Conservation (phyloP, 2,888 invertebrate genomes). For the Brachyptera putata region DNA sequence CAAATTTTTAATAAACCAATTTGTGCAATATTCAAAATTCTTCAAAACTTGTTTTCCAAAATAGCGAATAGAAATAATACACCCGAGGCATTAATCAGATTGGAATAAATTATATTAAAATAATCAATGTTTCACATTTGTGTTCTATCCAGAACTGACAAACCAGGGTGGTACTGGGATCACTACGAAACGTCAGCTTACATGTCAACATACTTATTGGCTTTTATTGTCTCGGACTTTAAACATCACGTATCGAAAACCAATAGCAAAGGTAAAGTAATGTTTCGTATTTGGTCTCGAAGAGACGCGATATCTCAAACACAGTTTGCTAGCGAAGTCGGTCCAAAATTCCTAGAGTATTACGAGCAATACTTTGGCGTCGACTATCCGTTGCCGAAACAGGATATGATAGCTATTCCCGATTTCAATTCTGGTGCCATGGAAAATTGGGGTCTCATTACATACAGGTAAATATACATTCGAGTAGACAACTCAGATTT, state of each 20-base stretch:
- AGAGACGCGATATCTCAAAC: constrained; percentile 44
- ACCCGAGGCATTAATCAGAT: too few species aligned
- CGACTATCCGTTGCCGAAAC: constrained; percentile 54
- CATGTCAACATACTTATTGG: constrained; percentile 59
- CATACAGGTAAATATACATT: constrained; percentile 47
- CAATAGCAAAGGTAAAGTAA: too few species aligned
- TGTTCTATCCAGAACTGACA: constrained; percentile 1
- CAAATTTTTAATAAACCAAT: too few species aligned
- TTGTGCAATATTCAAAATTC: too few species aligned
- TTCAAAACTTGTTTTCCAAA: too few species aligned
- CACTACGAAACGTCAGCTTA: constrained; percentile 48
- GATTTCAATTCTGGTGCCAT: constrained; percentile 66
- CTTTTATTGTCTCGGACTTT: constrained; percentile 24
- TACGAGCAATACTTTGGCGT: constrained; percentile 46
- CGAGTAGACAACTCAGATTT: too few species aligned
- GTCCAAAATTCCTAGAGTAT: constrained; percentile 45
- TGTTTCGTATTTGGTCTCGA: constrained; percentile 44
- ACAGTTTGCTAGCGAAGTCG: constrained; percentile 47
- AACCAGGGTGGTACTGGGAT: constrained; percentile 21
- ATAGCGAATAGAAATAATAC: too few species aligned
- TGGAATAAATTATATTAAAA: too few species aligned
- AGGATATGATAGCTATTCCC: constrained; percentile 68
- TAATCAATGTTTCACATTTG: too few species aligned
- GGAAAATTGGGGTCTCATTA: constrained; percentile 64
- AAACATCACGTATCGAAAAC: neutral